Evolutionary conservation across 2,797 vertebrate genomes (phyloP), one percentile per base, ranked within the genome.

Genomic region (Onychomys leucogaster): DNA sequence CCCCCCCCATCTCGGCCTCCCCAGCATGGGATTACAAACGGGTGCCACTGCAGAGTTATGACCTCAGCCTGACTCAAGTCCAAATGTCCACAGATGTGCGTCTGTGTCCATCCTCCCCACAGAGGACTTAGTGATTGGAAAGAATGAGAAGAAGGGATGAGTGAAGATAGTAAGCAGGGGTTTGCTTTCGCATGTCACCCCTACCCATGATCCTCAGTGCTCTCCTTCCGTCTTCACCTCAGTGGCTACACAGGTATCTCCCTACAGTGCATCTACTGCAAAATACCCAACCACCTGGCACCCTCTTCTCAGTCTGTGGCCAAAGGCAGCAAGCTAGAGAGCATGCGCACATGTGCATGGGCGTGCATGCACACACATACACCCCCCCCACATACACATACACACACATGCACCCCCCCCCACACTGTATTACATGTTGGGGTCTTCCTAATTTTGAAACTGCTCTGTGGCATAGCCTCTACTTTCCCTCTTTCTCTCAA

Each of bases 351-450:
- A 4, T 2, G n/a, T 19, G 17, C 2, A 1, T 3, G 13, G 2
- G 43, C 6, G 43, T 46, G 43, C 43, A 43, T n/a, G 52, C 67
- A 7, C n/a, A n/a, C n/a, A n/a, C n/a, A n/a, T n/a, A n/a, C n/a
- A n/a, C n/a, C n/a, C n/a, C n/a, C 0, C 0, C 13, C 14, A n/a
- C n/a, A n/a, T 32, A n/a, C 43, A 6, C 3, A 13, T 41, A 21
- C 27, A 67, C 2, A 0, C 43, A 21, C 2, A 49, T 55, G 7
- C 7, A 25, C 49, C 25, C 21, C 25, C 0, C 0, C 13, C 14
- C 5, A 81, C 3, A 43, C n/a, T 49, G 6, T 6, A 19, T 41
- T 69, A 69, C 92, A 78, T n/a, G 61, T 32, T 69, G 27, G 12
- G 49, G 63, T 89, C 37, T 76, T 78, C 73, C 73, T 73, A 14